Conservation (phyloP, 1,140 invertebrate genomes). For the Thalassaphorura encarpata region DNA sequence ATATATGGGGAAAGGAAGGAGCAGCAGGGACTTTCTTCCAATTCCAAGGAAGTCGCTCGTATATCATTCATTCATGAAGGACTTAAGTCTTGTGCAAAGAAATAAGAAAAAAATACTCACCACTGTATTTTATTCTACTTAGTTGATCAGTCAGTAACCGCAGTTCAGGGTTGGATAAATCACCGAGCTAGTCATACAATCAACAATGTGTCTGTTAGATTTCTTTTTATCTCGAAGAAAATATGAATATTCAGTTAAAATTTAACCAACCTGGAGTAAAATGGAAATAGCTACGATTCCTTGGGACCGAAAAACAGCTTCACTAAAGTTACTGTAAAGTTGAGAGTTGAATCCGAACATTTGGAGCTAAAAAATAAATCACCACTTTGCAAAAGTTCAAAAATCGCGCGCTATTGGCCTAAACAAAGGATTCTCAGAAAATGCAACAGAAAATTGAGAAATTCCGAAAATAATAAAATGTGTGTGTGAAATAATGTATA, state of each 20-base stretch:
- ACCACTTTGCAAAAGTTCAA: too few species aligned
- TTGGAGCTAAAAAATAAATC: constrained; percentile 65
- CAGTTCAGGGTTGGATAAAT: constrained; percentile 70
- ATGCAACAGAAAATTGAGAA: background rate
- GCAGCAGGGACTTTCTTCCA: background rate
- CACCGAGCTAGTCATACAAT: constrained; percentile 59
- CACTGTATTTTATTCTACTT: constrained; percentile 75
- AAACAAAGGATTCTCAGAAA: too few species aligned
- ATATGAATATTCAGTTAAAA: background rate
- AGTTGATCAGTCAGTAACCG: constrained; percentile 75
- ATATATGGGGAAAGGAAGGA: background rate
- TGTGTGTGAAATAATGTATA: constrained; percentile 4
- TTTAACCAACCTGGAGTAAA: constrained; percentile 67
- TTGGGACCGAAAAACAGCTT: constrained; percentile 85
- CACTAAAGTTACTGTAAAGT: constrained; percentile 91
- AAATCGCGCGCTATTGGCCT: too few species aligned
- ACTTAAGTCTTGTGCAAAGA: background rate
- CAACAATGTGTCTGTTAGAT: background rate
- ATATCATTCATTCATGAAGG: too few species aligned
- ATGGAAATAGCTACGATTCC: constrained; percentile 85
- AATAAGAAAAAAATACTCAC: constrained; percentile 43
- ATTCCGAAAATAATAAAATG: background rate
- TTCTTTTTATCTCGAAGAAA: background rate
- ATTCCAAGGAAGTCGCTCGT: too few species aligned
- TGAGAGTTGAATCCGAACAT: constrained; percentile 92